A percentile compares a stretch with the other conserved stretches of the same genome.
Conservation (phyloP, 2,797 vertebrate genomes). For the Pelodytes ibericus region DNA sequence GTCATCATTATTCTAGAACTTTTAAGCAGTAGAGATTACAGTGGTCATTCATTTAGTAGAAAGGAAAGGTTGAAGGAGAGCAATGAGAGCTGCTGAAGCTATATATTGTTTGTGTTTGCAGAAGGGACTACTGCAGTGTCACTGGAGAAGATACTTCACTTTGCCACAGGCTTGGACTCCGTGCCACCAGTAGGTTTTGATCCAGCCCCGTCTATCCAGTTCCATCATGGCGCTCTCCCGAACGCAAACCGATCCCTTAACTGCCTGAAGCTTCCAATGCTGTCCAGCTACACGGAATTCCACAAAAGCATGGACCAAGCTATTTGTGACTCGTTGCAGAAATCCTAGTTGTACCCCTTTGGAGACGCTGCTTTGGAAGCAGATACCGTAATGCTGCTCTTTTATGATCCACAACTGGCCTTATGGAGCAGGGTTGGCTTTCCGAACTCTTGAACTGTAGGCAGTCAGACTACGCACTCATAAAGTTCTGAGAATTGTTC, state of each 20-base stretch:
- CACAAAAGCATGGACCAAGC: conserved; percentile 85
- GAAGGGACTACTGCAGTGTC: conserved; percentile 80
- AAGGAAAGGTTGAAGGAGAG: too few species aligned
- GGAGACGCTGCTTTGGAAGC: neutral
- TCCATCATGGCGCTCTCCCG: conserved; percentile 76
- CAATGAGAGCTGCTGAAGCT: too few species aligned
- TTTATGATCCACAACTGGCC: neutral
- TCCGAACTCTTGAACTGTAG: too few species aligned
- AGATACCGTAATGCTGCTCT: conserved; percentile 1
- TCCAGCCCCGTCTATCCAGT: conserved; percentile 80
- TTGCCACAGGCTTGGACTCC: conserved; percentile 76
- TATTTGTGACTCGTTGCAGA: conserved; percentile 64
- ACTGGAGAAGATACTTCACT: conserved; percentile 83
- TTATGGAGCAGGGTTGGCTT: too few species aligned
- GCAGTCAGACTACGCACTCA: too few species aligned
- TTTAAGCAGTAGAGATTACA: too few species aligned
- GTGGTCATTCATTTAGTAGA: too few species aligned
- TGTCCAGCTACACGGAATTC: conserved; percentile 78
- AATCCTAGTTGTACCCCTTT: neutral
- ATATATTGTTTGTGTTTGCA: conserved; percentile 64
- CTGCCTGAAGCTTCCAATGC: conserved; percentile 81
- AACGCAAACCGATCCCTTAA: conserved; percentile 72
- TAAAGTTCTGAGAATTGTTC: too few species aligned
- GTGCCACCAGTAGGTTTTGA: conserved; percentile 77
- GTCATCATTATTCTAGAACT: too few species aligned